Percentiles rank a stretch among this genome's conserved stretches.
Evolutionary conservation across 2,113 vertebrate genomes (phyloP).

Genomic region (Gymnobelideus leadbeateri): DNA sequence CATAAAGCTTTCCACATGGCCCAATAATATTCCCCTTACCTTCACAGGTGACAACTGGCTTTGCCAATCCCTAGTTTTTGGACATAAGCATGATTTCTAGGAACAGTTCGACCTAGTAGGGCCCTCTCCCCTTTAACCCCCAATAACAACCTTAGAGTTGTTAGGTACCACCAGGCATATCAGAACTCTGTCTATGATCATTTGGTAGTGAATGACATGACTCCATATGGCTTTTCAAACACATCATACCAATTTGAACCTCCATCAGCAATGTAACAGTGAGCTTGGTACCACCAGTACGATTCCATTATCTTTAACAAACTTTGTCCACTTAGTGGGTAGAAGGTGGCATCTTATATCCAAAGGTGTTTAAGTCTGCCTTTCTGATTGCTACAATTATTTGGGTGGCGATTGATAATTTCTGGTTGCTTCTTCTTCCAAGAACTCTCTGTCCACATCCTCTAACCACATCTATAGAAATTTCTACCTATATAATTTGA

Average conservation of each 20-base stretch:
- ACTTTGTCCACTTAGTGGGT: background rate
- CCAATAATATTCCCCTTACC: background rate
- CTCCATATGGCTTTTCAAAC: background rate
- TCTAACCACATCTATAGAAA: background rate
- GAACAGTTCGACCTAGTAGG: background rate
- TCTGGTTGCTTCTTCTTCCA: background rate
- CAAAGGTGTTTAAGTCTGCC: background rate
- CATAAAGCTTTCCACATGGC: background rate
- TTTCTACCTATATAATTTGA: background rate
- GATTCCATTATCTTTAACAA: background rate
- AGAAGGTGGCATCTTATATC: background rate
- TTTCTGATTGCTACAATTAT: background rate
- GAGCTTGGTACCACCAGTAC: background rate
- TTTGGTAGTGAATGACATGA: background rate
- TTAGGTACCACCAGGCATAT: background rate
- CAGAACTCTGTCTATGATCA: background rate
- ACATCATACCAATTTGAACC: background rate
- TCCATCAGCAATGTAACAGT: background rate
- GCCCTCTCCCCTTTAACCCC: background rate
- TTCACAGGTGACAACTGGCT: background rate
- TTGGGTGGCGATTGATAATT: background rate
- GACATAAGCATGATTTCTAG: background rate
- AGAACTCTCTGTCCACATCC: background rate
- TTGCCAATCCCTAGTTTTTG: background rate
- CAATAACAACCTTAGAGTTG: background rate